Percentiles rank a stretch among this genome's conserved stretches.
phyloP scores from a whole-genome alignment of 2,797 vertebrate species.

The Siniperca undulata region DNA sequence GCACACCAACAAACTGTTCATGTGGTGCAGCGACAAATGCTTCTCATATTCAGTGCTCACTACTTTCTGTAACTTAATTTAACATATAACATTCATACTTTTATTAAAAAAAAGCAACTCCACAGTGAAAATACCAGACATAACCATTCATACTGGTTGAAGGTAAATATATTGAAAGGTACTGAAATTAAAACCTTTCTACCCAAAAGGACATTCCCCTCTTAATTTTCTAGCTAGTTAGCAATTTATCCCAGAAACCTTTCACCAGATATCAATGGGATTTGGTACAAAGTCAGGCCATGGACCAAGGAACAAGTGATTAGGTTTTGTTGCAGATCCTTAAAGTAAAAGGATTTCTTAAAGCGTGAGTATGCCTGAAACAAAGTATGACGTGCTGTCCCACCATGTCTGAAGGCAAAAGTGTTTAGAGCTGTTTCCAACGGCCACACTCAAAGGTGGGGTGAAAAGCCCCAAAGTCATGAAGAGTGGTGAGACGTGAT shows the following conservation, averaged over 20 bases:
- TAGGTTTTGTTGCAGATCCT: neutral
- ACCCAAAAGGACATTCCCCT: neutral
- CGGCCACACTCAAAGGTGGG: neutral
- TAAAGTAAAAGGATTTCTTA: neutral
- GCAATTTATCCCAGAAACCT: neutral
- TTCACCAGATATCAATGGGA: neutral
- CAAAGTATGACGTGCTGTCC: neutral
- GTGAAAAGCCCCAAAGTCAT: neutral
- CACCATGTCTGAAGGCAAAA: neutral
- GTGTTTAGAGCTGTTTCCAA: neutral
- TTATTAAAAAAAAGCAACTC: neutral
- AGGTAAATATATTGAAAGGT: neutral
- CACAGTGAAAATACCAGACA: neutral
- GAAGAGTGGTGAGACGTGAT: too few species aligned
- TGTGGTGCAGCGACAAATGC: neutral
- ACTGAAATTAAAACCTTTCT: neutral
- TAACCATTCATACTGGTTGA: too few species aligned
- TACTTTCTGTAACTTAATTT: constrained; percentile 7
- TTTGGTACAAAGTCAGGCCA: neutral
- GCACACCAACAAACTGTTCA: constrained; percentile 28
- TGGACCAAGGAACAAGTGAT: neutral
- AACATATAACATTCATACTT: neutral
- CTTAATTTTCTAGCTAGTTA: neutral
- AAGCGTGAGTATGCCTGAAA: neutral
- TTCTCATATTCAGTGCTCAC: constrained; percentile 5